phyloP scores from a whole-genome alignment of 1,140 invertebrate genomes.

The Drosophila nigromelanica region DNA sequence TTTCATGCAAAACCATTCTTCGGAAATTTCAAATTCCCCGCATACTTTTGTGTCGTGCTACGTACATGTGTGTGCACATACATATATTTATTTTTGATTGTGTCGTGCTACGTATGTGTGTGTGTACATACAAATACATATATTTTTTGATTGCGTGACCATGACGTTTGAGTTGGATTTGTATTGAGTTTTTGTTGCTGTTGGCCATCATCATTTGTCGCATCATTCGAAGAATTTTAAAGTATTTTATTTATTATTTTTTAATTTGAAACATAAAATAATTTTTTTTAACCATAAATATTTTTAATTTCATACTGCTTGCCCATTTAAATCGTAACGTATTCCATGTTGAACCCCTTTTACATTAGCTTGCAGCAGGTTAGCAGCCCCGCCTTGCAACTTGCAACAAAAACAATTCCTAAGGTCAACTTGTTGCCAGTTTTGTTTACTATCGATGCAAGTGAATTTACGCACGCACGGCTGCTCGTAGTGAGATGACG shows the following conservation, averaged over 20 bases:
- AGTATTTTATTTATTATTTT: too few species aligned
- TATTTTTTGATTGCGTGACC: slow-evolving; percentile 27
- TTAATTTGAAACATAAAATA: too few species aligned
- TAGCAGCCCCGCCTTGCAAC: slow-evolving; percentile 28
- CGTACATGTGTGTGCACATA: not conserved
- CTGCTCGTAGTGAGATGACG: not conserved
- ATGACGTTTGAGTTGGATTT: slow-evolving; percentile 29
- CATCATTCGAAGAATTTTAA: too few species aligned
- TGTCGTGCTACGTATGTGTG: slow-evolving; percentile 41
- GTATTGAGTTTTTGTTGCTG: not conserved
- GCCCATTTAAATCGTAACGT: not conserved
- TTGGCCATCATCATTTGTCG: not conserved
- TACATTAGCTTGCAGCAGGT: slow-evolving; percentile 11
- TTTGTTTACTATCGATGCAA: slow-evolving; percentile 13
- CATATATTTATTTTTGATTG: too few species aligned
- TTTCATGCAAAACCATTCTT: slow-evolving; percentile 82
- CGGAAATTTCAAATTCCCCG: slow-evolving; percentile 81
- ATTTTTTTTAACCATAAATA: too few species aligned
- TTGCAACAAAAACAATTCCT: slow-evolving; percentile 23
- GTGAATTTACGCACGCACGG: slow-evolving; percentile 50
- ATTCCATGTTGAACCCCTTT: slow-evolving; percentile 3
- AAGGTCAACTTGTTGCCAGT: slow-evolving; percentile 20
- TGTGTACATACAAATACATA: not conserved
- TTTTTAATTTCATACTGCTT: not conserved
- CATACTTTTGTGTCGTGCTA: slow-evolving; percentile 66